Percentiles rank a stretch among this genome's conserved stretches.
phyloP scores from a whole-genome alignment of 2,797 vertebrate genomes.

The Sebastes kiyomatsui region DNA sequence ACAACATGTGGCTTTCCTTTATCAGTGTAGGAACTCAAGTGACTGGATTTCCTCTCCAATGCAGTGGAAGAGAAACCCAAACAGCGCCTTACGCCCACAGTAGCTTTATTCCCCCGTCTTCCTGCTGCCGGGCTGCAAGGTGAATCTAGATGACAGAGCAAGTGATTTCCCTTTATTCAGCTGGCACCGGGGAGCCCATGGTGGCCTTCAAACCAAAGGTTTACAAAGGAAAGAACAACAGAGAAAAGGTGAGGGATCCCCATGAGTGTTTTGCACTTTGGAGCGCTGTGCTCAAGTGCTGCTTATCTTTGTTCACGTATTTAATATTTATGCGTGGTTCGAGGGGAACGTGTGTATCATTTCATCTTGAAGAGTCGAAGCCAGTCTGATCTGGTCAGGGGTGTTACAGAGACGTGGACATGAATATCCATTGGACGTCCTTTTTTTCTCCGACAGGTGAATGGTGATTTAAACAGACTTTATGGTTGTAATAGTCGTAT shows the following conservation, averaged over 20 bases:
- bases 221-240: conserved; percentile 73
- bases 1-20: neutral
- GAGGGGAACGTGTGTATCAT: conserved; percentile 12
- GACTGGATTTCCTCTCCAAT: conserved; percentile 7
- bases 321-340: conserved; percentile 67
- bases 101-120: conserved; percentile 2
- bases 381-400: conserved; percentile 19
- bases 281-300: conserved; percentile 30
- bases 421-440: neutral
- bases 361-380: conserved; percentile 17
- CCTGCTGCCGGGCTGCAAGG: conserved; percentile 45
- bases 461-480: neutral
- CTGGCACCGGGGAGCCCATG: conserved; percentile 50
- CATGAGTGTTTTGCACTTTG: conserved; percentile 47
- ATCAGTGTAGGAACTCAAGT: neutral
- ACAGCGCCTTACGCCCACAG: neutral
- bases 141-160: conserved; percentile 66
- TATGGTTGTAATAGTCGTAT: neutral
- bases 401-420: conserved; percentile 3
- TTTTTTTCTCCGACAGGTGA: too few species aligned
- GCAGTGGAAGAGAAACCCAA: neutral
- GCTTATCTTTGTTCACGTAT: conserved; percentile 56
- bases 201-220: conserved; percentile 71
- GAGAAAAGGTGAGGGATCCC: conserved; percentile 49
- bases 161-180: conserved; percentile 67